Conservation (phyloP, 2,888 invertebrate species). For the Clistopyga incitator region DNA sequence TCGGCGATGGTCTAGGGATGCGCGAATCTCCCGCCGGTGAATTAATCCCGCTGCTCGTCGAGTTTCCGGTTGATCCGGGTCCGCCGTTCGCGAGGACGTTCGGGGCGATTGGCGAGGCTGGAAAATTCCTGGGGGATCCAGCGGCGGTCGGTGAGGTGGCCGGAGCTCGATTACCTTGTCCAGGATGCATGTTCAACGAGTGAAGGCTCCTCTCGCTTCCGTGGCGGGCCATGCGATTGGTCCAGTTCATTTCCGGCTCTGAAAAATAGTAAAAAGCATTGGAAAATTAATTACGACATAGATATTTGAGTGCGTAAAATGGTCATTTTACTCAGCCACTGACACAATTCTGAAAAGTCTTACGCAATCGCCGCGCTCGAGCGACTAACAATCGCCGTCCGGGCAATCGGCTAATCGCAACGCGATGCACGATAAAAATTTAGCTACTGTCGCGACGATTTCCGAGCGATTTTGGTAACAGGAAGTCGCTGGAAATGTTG, state of each 20-base stretch:
- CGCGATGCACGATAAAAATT: slow-evolving; percentile 25
- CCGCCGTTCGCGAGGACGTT: slow-evolving; percentile 39
- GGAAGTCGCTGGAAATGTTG: slow-evolving; percentile 21
- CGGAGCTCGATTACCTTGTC: slow-evolving; percentile 61
- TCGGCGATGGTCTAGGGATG: slow-evolving; percentile 84
- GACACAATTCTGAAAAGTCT: slow-evolving; percentile 1
- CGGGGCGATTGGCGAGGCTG: slow-evolving; percentile 51
- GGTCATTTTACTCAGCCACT: background rate
- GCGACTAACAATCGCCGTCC: slow-evolving; percentile 50
- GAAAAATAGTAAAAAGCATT: background rate
- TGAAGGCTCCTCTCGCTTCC: slow-evolving; percentile 74
- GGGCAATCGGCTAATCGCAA: slow-evolving; percentile 45
- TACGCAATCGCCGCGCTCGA: slow-evolving; percentile 30
- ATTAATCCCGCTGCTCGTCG: slow-evolving; percentile 36
- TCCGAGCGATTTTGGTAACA: slow-evolving; percentile 3
- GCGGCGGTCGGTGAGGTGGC: slow-evolving; percentile 65
- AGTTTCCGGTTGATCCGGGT: slow-evolving; percentile 29
- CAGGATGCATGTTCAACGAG: slow-evolving; percentile 63
- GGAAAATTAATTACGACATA: background rate
- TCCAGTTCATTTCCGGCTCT: slow-evolving; percentile 50
- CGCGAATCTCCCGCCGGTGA: slow-evolving; percentile 83
- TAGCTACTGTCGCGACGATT: slow-evolving; percentile 9
- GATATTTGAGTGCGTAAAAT: background rate
- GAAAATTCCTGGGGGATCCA: slow-evolving; percentile 43
- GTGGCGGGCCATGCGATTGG: slow-evolving; percentile 73